These are phyloP conservation scores for Cyprinodon variegatus DNA, from an alignment of 2,113 vertebrate genomes.

Conservation along the genomic window DNA sequence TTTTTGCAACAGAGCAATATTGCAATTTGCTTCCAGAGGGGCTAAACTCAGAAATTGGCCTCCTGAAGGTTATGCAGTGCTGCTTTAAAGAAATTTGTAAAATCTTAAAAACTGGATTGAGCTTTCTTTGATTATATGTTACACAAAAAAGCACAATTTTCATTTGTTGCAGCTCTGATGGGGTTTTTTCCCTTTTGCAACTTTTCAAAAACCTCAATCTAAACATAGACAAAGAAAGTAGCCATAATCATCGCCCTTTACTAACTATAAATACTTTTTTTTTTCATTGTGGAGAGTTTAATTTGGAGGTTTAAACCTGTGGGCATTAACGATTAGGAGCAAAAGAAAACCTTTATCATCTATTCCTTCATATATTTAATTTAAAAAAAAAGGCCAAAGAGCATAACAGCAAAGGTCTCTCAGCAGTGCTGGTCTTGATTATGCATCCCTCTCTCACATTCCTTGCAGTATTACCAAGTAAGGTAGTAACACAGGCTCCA, in stretches of 20 bases:
- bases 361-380: conserved; percentile 13
- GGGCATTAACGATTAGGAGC: not conserved
- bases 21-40: too few species aligned
- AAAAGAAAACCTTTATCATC: conserved; percentile 13
- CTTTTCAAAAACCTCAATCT: not conserved
- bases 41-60: too few species aligned
- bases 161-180: not conserved
- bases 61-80: too few species aligned
- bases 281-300: not conserved
- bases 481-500: conserved; percentile 72
- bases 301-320: not conserved
- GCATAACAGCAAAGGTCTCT: conserved; percentile 49
- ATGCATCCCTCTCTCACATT: conserved; percentile 61
- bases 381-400: not conserved
- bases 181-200: not conserved
- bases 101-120: too few species aligned
- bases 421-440: conserved; percentile 67
- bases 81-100: too few species aligned
- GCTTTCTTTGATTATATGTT: not conserved
- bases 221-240: not conserved
- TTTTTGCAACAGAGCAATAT: too few species aligned
- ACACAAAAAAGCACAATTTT: not conserved
- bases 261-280: not conserved
- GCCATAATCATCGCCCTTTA: not conserved
- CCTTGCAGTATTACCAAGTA: conserved; percentile 65